Percentiles rank a stretch among this genome's conserved stretches.
These are phyloP conservation scores for Trissoscelio sp. DNA, from an alignment of 2,888 invertebrate genomes.

Conservation along the genomic window DNA sequence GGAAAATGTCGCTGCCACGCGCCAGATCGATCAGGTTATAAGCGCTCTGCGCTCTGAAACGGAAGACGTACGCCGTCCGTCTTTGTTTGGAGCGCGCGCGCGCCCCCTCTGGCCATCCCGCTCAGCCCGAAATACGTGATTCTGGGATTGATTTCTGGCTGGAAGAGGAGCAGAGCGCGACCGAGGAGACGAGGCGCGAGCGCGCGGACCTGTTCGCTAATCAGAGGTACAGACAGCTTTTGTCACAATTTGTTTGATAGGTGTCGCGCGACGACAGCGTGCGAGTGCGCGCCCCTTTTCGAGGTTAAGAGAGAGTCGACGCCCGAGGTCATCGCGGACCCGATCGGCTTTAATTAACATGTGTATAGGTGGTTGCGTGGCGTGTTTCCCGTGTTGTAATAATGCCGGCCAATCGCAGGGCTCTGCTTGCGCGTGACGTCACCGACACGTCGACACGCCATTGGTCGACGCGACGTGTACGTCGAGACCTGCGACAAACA, in stretches of 20 bases:
- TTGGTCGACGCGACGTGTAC: constrained; percentile 57
- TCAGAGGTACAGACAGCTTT: too few species aligned
- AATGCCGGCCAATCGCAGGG: constrained; percentile 80
- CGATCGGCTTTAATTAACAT: constrained; percentile 80
- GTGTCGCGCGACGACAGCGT: too few species aligned
- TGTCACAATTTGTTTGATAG: too few species aligned
- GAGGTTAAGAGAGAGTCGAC: constrained; percentile 46
- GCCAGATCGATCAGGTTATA: constrained; percentile 82
- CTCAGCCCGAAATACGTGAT: constrained; percentile 46
- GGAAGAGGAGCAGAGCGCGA: constrained; percentile 70
- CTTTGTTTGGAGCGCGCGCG: constrained; percentile 63
- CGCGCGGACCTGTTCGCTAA: constrained; percentile 21
- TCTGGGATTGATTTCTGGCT: constrained; percentile 71
- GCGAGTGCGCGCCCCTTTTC: too few species aligned
- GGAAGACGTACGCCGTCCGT: constrained; percentile 58
- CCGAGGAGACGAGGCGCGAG: constrained; percentile 56
- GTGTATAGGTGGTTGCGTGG: constrained; percentile 83
- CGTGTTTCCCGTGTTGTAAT: constrained; percentile 83
- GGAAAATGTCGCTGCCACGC: constrained; percentile 82
- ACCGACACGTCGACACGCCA: constrained; percentile 69
- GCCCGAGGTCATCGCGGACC: constrained; percentile 69
- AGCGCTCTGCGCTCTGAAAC: constrained; percentile 75
- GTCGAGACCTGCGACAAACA: constrained; percentile 31
- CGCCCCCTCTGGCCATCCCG: constrained; percentile 34
- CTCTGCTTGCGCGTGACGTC: constrained; percentile 79